phyloP scores from a whole-genome alignment of 2,888 invertebrate species.

The Tribolium freemani region DNA sequence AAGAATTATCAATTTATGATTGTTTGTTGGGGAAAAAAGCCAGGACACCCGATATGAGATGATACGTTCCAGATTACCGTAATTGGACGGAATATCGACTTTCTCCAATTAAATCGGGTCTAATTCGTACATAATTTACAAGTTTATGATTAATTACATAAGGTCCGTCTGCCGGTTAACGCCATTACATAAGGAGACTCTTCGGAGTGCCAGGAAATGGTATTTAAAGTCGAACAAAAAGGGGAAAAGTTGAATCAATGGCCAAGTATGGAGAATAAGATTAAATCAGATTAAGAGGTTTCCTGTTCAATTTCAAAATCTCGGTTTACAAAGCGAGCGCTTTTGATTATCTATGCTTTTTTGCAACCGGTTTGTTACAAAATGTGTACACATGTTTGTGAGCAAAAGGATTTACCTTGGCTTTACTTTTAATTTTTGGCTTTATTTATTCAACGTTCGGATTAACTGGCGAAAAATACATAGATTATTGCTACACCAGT shows the following conservation, averaged over 20 bases:
- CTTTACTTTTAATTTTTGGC: too few relatives aligned
- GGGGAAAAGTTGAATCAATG: too few relatives aligned
- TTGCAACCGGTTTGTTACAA: neutral
- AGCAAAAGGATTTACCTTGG: neutral
- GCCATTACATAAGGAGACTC: slow-evolving; percentile 20
- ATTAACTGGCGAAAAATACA: too few relatives aligned
- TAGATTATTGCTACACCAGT: too few relatives aligned
- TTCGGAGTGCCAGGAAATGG: slow-evolving; percentile 29
- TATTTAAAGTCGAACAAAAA: neutral
- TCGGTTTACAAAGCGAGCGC: neutral
- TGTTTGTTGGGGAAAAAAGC: neutral
- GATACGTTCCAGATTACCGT: slow-evolving; percentile 9
- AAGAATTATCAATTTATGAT: slow-evolving; percentile 2
- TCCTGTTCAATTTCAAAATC: neutral
- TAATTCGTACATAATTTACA: slow-evolving; percentile 8
- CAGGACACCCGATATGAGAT: neutral
- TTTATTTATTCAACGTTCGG: too few relatives aligned
- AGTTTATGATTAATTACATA: slow-evolving; percentile 18
- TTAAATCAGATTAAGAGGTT: neutral
- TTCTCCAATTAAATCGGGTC: slow-evolving; percentile 19
- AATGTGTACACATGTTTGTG: neutral
- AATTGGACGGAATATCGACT: slow-evolving; percentile 16
- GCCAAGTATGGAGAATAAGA: neutral
- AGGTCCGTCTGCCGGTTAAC: neutral
- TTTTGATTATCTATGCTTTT: neutral